phyloP scores from a whole-genome alignment of 2,113 vertebrate genomes.

The Zapornia atra region DNA sequence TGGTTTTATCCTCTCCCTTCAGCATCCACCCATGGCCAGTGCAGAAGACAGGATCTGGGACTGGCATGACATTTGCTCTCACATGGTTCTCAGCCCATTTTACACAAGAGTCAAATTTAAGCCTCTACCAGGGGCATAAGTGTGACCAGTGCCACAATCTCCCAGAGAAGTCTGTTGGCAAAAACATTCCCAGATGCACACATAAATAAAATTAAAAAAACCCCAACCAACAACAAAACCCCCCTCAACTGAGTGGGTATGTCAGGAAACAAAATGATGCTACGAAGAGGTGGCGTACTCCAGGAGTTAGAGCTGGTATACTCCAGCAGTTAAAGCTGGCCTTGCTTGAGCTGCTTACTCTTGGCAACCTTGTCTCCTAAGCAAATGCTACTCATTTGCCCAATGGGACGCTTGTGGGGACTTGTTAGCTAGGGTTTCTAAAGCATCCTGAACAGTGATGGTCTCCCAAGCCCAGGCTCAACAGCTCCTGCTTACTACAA shows the following conservation, averaged over 20 bases:
- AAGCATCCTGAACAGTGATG: neutral
- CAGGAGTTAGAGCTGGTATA: neutral
- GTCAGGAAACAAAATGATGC: neutral
- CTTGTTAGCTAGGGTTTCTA: neutral
- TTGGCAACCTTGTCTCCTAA: neutral
- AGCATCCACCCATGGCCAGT: neutral
- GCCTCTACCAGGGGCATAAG: neutral
- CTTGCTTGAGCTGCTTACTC: neutral
- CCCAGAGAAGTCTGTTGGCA: neutral
- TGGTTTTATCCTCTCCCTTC: neutral
- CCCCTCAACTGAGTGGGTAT: rapidly evolving
- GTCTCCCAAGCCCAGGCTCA: neutral
- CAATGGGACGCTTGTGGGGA: neutral
- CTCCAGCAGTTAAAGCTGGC: neutral
- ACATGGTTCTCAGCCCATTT: neutral
- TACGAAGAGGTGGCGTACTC: neutral
- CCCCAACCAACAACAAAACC: too few species aligned
- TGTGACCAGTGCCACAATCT: neutral
- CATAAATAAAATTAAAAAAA: neutral
- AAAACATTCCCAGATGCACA: neutral
- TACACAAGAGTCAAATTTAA: neutral
- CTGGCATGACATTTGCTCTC: neutral
- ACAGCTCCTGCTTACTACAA: neutral
- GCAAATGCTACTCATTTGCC: neutral
- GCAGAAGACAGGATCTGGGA: neutral